A percentile compares a stretch with the other conserved stretches of the same genome.
Conservation (phyloP, 1,140 invertebrate genomes). For the Oscheius sp. region DNA sequence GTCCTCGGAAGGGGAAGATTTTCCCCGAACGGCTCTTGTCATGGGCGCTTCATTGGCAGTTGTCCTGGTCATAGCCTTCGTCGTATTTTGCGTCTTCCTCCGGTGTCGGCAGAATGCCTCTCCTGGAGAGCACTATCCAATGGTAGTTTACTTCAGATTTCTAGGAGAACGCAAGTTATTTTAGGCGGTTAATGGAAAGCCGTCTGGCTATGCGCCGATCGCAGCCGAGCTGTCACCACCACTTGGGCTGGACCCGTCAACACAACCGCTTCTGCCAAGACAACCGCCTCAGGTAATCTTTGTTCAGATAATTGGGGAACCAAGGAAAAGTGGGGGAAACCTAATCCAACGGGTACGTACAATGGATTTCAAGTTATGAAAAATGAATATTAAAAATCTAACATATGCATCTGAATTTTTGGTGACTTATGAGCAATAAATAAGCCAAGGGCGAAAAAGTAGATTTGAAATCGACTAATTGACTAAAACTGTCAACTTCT, state of each 20-base stretch:
- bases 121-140: conserved; percentile 42
- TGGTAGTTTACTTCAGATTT: conserved; percentile 23
- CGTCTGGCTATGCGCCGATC: conserved; percentile 47
- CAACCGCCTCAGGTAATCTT: conserved; percentile 18
- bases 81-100: conserved; percentile 50
- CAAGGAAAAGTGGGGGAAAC: no score
- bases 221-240: conserved; percentile 47
- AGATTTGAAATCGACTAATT: no score
- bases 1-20: conserved; percentile 26
- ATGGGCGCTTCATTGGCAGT: conserved; percentile 40
- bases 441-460: no score
- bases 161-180: background rate
- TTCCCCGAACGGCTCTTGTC: conserved; percentile 46
- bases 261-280: conserved; percentile 30
- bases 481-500: no score
- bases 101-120: conserved; percentile 31
- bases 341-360: no score
- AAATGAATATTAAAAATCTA: no score
- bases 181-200: conserved; percentile 18
- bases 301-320: no score
- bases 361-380: background rate
- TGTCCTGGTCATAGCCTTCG: conserved; percentile 43
- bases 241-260: conserved; percentile 22
- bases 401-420: no score
- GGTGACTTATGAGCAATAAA: no score